A percentile compares a stretch with the other conserved stretches of the same genome.
Evolutionary conservation across 2,797 vertebrate species (phyloP).

Genomic region (Florisuga fusca): DNA sequence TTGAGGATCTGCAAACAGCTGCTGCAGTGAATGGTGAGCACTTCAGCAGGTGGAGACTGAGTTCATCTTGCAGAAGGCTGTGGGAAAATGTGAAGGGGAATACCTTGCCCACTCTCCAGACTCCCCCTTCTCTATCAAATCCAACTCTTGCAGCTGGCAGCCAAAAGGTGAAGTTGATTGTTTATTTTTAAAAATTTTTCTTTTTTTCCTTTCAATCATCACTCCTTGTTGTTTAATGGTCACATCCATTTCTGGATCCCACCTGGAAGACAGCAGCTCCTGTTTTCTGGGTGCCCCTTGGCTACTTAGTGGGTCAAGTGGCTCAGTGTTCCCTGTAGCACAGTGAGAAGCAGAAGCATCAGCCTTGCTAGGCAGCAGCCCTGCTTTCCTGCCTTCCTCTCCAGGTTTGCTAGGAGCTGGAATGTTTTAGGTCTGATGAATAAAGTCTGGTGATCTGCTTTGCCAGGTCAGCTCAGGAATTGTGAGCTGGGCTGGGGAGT

Average conservation of each 20-base stretch:
- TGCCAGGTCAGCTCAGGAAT: background rate
- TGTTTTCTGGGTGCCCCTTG: background rate
- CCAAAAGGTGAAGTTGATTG: background rate
- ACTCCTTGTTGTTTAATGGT: background rate
- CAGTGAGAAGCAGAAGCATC: background rate
- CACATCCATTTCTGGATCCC: background rate
- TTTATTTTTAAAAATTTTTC: background rate
- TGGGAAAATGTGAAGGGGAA: too few species aligned
- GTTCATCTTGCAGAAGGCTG: background rate
- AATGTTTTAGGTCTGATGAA: background rate
- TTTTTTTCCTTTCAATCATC: background rate
- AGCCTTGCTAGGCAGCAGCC: background rate
- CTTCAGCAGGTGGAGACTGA: background rate
- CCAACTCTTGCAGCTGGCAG: background rate
- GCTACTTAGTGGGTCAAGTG: accelerated
- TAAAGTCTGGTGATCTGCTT: background rate
- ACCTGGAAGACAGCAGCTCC: background rate
- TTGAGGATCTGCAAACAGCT: background rate
- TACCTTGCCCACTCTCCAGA: background rate
- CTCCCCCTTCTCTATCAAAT: background rate
- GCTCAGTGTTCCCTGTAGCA: background rate
- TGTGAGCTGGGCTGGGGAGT: background rate
- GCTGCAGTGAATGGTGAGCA: background rate
- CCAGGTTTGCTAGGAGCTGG: background rate
- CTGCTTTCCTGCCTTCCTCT: background rate